Percentiles rank a stretch among this genome's conserved stretches.
Conservation (phyloP, 1,140 invertebrate species). For the Ephestia elutella region DNA sequence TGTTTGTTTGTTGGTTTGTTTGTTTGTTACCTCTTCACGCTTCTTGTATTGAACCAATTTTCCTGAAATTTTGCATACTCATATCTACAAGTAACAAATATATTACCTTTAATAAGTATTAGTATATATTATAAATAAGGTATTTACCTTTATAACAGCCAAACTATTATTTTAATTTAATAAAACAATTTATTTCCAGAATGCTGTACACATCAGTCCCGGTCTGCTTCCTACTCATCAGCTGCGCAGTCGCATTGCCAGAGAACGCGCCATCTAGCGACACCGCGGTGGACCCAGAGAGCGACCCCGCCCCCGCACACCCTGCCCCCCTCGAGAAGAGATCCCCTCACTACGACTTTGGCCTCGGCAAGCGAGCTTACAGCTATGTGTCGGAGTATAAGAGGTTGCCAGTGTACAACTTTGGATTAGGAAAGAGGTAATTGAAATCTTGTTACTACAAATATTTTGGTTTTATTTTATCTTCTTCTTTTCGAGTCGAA, state of each 20-base stretch:
- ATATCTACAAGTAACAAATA: too few species aligned
- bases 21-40: too few species aligned
- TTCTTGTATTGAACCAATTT: too few species aligned
- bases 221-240: constrained; percentile 41
- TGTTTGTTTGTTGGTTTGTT: too few species aligned
- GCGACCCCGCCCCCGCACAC: constrained; percentile 13
- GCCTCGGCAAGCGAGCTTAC: constrained; percentile 76
- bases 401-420: constrained; percentile 79
- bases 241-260: constrained; percentile 42
- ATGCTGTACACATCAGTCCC: constrained; percentile 47
- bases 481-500: too few species aligned
- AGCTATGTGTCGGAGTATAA: constrained; percentile 80
- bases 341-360: constrained; percentile 67
- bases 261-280: constrained; percentile 31
- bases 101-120: too few species aligned
- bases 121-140: too few species aligned
- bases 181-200: constrained; percentile 48
- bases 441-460: not conserved
- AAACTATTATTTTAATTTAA: too few species aligned
- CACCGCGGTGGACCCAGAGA: too few species aligned
- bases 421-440: constrained; percentile 78
- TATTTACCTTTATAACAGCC: too few species aligned
- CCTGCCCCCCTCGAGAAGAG: constrained; percentile 47
- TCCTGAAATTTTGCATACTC: too few species aligned
- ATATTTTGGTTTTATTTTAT: not conserved